These are phyloP conservation scores for Stigmatopora argus DNA, from an alignment of 2,113 vertebrate genomes.

Conservation along the genomic window DNA sequence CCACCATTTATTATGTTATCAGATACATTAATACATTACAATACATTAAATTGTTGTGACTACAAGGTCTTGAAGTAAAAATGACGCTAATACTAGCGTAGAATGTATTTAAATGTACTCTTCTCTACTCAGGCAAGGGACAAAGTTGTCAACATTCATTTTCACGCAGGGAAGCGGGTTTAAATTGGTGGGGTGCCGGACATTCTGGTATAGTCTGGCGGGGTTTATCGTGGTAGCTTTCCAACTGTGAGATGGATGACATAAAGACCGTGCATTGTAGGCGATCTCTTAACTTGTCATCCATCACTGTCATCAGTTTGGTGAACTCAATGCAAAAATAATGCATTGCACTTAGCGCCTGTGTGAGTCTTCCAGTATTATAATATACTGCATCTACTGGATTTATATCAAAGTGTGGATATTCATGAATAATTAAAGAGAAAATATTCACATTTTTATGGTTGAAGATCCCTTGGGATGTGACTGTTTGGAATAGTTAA, in stretches of 20 bases:
- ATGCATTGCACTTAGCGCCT: not conserved
- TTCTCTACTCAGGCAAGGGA: not conserved
- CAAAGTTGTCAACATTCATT: not conserved
- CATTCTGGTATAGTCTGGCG: not conserved
- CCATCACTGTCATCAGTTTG: constrained; percentile 4
- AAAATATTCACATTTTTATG: not conserved
- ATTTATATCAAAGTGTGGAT: not conserved
- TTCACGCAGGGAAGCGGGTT: not conserved
- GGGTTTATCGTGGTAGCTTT: constrained; percentile 3
- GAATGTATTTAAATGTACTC: not conserved
- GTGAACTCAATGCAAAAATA: not conserved
- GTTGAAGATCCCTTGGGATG: not conserved
- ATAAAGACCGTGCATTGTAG: not conserved
- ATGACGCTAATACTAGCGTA: not conserved
- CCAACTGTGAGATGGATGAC: constrained; percentile 2
- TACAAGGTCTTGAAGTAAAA: not conserved
- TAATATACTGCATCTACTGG: not conserved
- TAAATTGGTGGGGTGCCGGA: not conserved
- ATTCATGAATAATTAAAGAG: not conserved
- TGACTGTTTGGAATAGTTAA: too few relatives aligned
- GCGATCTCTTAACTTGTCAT: constrained; percentile 1
- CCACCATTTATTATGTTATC: too few relatives aligned
- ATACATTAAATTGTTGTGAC: not conserved
- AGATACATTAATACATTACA: too few relatives aligned
- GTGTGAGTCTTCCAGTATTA: not conserved